Conservation (phyloP, 2,113 vertebrate species). For the Oreotragus oreotragus region DNA sequence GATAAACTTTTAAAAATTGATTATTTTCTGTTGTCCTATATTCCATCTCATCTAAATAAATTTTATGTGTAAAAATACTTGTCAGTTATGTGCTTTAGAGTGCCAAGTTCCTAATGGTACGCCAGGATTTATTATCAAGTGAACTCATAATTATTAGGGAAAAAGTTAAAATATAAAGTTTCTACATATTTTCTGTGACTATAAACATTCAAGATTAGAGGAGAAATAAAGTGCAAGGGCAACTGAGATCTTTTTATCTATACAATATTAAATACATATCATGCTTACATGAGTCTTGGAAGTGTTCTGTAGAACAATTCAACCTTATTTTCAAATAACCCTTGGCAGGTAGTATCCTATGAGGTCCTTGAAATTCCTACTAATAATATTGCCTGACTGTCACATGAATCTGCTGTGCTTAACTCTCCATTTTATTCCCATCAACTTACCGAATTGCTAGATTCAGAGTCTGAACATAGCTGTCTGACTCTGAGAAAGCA, state of each 20-base stretch:
- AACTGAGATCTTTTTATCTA: not conserved
- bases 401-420: not conserved
- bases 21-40: not conserved
- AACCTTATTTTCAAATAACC: not conserved
- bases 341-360: not conserved
- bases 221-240: not conserved
- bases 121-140: not conserved
- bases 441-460: not conserved
- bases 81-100: not conserved
- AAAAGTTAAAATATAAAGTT: slow-evolving; percentile 4
- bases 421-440: not conserved
- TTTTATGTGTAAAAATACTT: not conserved
- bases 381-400: not conserved
- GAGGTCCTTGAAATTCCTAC: not conserved
- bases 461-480: not conserved
- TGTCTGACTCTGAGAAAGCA: not conserved
- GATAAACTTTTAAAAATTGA: not conserved
- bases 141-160: not conserved
- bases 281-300: not conserved
- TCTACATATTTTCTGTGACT: not conserved
- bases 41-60: not conserved
- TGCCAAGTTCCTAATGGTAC: not conserved
- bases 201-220: not conserved
- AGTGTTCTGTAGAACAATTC: not conserved
- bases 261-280: not conserved